Evolutionary conservation across 2,888 invertebrate species (phyloP).

Genomic region (Nymphalis c-album): DNA sequence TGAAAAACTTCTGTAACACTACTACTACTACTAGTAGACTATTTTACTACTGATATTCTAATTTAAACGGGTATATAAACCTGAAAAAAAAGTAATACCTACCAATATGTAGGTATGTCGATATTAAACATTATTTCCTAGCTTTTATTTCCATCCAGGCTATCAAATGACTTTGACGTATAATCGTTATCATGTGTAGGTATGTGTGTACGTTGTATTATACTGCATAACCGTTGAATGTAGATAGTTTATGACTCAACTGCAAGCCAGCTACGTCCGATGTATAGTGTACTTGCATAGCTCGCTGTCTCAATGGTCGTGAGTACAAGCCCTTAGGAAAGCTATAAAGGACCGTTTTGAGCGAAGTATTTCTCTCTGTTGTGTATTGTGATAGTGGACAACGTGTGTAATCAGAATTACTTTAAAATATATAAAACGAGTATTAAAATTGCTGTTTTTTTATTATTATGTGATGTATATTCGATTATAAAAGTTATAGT

Average conservation of each 20-base stretch:
- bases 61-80: too few relatives aligned
- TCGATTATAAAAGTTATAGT: too few relatives aligned
- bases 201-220: background rate
- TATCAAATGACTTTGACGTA: background rate
- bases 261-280: conserved; percentile 27
- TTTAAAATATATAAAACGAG: background rate
- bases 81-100: too few relatives aligned
- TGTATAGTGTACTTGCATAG: conserved; percentile 32
- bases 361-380: conserved; percentile 24
- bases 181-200: background rate
- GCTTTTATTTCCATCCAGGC: too few relatives aligned
- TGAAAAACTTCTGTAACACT: too few relatives aligned
- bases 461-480: too few relatives aligned
- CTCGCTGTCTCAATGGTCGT: conserved; percentile 32
- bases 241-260: conserved; percentile 27
- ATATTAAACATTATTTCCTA: too few relatives aligned
- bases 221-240: background rate
- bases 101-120: too few relatives aligned
- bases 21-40: too few relatives aligned
- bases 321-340: conserved; percentile 27
- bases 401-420: background rate
- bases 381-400: conserved; percentile 21
- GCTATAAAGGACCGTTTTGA: conserved; percentile 30
- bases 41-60: too few relatives aligned
- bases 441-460: background rate